Conservation (phyloP, 2,113 vertebrate species). For the Lutjanus erythropterus region DNA sequence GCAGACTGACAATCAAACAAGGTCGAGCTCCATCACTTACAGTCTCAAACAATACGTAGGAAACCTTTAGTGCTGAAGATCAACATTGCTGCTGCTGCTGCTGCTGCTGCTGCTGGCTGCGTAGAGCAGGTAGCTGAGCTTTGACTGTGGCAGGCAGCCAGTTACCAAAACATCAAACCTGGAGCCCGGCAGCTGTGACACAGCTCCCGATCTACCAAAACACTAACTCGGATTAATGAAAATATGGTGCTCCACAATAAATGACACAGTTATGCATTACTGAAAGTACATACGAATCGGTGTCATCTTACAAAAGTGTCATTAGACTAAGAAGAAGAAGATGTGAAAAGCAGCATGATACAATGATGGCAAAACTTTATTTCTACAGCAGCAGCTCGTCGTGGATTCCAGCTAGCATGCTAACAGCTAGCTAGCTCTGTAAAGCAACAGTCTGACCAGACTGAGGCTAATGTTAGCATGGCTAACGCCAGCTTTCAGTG, state of each 20-base stretch:
- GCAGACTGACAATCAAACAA: not conserved
- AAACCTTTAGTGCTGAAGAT: not conserved
- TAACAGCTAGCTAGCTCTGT: conserved; percentile 23
- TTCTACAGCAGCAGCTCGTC: not conserved
- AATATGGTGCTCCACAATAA: not conserved
- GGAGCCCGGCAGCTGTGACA: not conserved
- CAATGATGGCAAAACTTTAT: not conserved
- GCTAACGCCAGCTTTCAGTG: not conserved
- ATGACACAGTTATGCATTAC: not conserved
- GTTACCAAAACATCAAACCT: not conserved
- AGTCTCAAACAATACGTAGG: not conserved
- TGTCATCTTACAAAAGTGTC: not conserved
- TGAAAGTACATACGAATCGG: not conserved
- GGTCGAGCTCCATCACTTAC: not conserved
- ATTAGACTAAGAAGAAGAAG: not conserved
- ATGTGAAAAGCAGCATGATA: not conserved
- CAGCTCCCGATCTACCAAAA: not conserved
- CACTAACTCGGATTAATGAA: not conserved
- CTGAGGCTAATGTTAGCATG: conserved; percentile 35
- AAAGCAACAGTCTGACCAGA: conserved; percentile 21
- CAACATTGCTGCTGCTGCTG: not conserved
- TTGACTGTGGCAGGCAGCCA: not conserved
- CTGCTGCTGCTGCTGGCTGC: too few species aligned
- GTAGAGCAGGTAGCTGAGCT: too few species aligned
- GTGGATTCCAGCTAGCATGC: conserved; percentile 11